Evolutionary conservation across 2,113 vertebrate species (phyloP).

Genomic region (Corythornis cristatus): DNA sequence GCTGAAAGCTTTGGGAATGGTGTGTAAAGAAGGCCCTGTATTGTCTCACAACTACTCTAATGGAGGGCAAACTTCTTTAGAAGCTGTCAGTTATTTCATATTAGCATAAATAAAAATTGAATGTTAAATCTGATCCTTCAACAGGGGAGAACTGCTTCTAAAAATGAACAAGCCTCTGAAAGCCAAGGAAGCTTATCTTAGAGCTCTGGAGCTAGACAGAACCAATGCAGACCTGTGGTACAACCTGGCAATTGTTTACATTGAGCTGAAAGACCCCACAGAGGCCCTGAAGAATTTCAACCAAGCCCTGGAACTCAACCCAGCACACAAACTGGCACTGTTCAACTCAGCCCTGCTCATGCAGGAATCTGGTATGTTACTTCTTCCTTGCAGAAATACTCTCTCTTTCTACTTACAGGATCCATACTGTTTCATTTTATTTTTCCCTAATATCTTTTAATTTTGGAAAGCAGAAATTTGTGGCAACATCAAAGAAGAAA

Average conservation of each 20-base stretch:
- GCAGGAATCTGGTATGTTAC: slow-evolving; percentile 94
- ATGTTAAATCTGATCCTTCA: slow-evolving; percentile 53
- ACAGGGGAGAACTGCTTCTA: slow-evolving; percentile 93
- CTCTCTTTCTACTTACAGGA: neutral
- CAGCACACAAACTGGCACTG: slow-evolving; percentile 89
- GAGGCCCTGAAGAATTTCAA: slow-evolving; percentile 96
- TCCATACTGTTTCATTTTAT: neutral
- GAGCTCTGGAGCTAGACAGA: slow-evolving; percentile 90
- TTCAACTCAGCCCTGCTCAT: slow-evolving; percentile 97
- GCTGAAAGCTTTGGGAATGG: neutral
- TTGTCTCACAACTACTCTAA: neutral
- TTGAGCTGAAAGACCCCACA: slow-evolving; percentile 94
- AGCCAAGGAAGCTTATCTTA: slow-evolving; percentile 93
- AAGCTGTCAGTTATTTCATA: neutral
- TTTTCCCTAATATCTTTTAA: neutral
- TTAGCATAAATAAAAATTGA: neutral
- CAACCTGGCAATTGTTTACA: slow-evolving; percentile 97
- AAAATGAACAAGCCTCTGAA: slow-evolving; percentile 97
- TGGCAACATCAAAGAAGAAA: neutral
- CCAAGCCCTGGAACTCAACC: slow-evolving; percentile 89
- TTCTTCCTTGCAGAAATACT: neutral
- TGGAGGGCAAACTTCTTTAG: neutral
- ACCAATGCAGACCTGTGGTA: slow-evolving; percentile 97
- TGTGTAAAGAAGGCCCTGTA: neutral
- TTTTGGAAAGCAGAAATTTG: neutral